Conservation (phyloP, 1,140 invertebrate species). For the Drosophila triauraria region DNA sequence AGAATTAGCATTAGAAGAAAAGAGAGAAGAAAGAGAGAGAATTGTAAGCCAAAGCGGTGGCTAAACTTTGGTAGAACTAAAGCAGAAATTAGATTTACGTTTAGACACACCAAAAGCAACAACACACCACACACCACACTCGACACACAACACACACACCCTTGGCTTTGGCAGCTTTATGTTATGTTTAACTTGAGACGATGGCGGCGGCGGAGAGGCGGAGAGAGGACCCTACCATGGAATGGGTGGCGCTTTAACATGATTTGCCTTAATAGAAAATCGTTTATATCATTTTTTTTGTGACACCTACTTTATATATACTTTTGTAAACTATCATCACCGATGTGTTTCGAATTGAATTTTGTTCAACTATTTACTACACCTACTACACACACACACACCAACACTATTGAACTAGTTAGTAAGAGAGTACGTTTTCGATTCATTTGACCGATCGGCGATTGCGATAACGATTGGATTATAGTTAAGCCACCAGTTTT, state of each 20-base stretch:
- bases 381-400: constrained; percentile 4
- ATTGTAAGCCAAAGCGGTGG: constrained; percentile 36
- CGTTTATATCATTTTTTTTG: constrained; percentile 34
- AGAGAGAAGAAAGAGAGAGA: constrained; percentile 10
- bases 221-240: not conserved
- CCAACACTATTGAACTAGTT: constrained; percentile 46
- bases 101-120: constrained; percentile 45
- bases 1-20: constrained; percentile 19
- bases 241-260: constrained; percentile 54
- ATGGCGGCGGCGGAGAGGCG: not conserved
- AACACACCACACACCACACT: constrained; percentile 25
- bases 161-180: constrained; percentile 69
- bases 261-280: constrained; percentile 78
- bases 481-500: constrained; percentile 25
- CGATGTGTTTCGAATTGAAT: constrained; percentile 35
- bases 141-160: constrained; percentile 19
- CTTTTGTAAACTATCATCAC: constrained; percentile 20
- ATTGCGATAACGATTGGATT: constrained; percentile 15
- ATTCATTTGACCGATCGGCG: constrained; percentile 23
- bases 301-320: constrained; percentile 5
- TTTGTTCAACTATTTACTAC: constrained; percentile 4
- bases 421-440: constrained; percentile 50
- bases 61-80: constrained; percentile 42
- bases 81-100: constrained; percentile 41
- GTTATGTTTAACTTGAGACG: constrained; percentile 60